These are phyloP conservation scores for Hirtodrosophila confusa DNA, from an alignment of 2,888 invertebrate species.

Conservation along the genomic window DNA sequence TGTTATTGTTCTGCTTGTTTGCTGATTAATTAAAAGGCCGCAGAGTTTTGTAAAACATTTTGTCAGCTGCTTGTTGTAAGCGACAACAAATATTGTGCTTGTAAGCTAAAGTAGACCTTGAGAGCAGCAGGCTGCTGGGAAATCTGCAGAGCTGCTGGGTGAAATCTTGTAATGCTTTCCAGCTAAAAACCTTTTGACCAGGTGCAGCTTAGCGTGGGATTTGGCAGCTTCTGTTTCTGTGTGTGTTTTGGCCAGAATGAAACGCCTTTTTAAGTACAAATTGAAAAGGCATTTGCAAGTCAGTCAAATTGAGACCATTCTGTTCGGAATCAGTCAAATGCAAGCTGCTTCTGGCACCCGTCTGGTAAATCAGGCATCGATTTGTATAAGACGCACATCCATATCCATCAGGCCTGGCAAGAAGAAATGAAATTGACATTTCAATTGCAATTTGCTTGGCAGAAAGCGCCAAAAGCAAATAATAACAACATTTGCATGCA, in stretches of 20 bases:
- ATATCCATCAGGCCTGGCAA: constrained; percentile 20
- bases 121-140: constrained; percentile 9
- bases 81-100: constrained; percentile 12
- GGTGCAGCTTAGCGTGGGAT: constrained; percentile 20
- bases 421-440: constrained; percentile 62
- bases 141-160: constrained; percentile 3
- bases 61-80: constrained; percentile 44
- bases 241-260: background rate
- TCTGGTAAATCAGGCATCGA: background rate
- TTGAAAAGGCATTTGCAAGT: constrained; percentile 11
- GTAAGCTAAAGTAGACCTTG: constrained; percentile 34
- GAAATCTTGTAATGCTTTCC: constrained; percentile 25
- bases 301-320: background rate
- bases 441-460: constrained; percentile 63
- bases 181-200: constrained; percentile 28
- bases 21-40: constrained; percentile 53
- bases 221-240: constrained; percentile 5
- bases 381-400: constrained; percentile 20
- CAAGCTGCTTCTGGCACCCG: background rate
- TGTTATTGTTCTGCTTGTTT: constrained; percentile 15
- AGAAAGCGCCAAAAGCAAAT: constrained; percentile 47
- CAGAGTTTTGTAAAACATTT: constrained; percentile 49
- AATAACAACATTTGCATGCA: constrained; percentile 76
- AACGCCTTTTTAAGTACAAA: background rate
- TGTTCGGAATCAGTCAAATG: too few species aligned